Conservation (phyloP, 2,113 vertebrate genomes). For the Callionymus lyra region DNA sequence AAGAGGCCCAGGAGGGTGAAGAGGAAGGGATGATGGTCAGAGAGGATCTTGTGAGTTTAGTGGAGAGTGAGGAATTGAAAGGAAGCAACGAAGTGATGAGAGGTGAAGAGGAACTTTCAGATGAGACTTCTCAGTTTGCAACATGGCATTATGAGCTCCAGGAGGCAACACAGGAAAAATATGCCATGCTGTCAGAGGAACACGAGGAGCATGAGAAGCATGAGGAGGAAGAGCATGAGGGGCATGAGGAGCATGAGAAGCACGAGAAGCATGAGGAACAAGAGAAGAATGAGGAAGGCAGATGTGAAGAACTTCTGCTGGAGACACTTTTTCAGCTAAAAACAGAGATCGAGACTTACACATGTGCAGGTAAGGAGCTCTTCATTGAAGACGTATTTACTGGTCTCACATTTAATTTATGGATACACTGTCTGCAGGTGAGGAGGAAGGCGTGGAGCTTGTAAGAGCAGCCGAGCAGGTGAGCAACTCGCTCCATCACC, state of each 20-base stretch:
- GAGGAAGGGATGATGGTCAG: background rate
- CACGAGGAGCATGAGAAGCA: no score
- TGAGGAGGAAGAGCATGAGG: slow-evolving; percentile 2
- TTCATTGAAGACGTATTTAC: slow-evolving; percentile 36
- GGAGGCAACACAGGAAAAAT: no score
- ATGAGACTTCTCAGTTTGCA: slow-evolving; percentile 9
- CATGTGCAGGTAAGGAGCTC: slow-evolving; percentile 15
- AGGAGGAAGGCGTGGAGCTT: slow-evolving; percentile 43
- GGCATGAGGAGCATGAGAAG: background rate
- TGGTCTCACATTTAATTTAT: background rate
- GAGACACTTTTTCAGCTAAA: slow-evolving; percentile 64
- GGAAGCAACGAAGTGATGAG: slow-evolving; percentile 2
- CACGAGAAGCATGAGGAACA: background rate
- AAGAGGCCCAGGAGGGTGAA: background rate
- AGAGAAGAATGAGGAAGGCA: slow-evolving; percentile 20
- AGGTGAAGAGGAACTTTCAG: background rate
- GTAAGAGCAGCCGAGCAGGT: slow-evolving; percentile 62
- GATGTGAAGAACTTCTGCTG: slow-evolving; percentile 44
- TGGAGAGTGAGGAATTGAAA: slow-evolving; percentile 1
- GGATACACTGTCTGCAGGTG: slow-evolving; percentile 47
- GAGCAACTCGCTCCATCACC: slow-evolving; percentile 56
- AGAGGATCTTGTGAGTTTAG: background rate
- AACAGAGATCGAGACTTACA: slow-evolving; percentile 46
- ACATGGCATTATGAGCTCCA: no score
- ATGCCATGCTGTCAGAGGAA: no score